Percentiles rank a stretch among this genome's conserved stretches.
These are phyloP conservation scores for Heliconius charithonia DNA, from an alignment of 2,888 invertebrate species.

Conservation along the genomic window DNA sequence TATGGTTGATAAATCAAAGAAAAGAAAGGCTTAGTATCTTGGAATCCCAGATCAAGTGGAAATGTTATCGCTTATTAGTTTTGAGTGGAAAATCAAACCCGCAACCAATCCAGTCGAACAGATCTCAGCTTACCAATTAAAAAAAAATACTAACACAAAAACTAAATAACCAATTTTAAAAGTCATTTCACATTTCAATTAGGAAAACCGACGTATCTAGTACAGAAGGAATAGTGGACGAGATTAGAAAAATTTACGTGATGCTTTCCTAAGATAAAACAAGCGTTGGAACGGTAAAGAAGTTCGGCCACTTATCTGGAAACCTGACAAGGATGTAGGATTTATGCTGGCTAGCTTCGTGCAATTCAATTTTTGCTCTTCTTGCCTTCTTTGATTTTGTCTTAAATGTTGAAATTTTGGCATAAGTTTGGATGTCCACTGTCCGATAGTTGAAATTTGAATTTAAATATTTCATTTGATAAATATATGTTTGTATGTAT, in stretches of 20 bases:
- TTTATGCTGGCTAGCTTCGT: slow-evolving; percentile 52
- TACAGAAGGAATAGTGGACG: slow-evolving; percentile 53
- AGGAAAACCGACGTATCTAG: slow-evolving; percentile 41
- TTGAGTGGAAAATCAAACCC: background rate
- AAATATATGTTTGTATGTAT: background rate
- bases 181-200: slow-evolving; percentile 43
- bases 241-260: slow-evolving; percentile 77
- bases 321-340: slow-evolving; percentile 62
- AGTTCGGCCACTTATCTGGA: slow-evolving; percentile 66
- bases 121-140: background rate
- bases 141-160: too few species aligned
- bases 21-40: too few species aligned
- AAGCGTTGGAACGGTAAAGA: slow-evolving; percentile 57
- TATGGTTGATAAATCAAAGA: too few species aligned
- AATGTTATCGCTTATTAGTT: too few species aligned
- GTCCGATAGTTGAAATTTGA: slow-evolving; percentile 13
- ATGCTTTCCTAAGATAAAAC: slow-evolving; percentile 59
- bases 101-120: background rate
- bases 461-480: background rate
- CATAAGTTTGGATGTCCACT: slow-evolving; percentile 1
- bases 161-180: background rate
- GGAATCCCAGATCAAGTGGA: too few species aligned
- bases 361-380: slow-evolving; percentile 40
- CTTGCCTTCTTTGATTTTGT: slow-evolving; percentile 37
- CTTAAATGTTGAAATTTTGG: slow-evolving; percentile 26